phyloP scores from a whole-genome alignment of 2,888 invertebrate species.

The Eupelmus urozonus region DNA sequence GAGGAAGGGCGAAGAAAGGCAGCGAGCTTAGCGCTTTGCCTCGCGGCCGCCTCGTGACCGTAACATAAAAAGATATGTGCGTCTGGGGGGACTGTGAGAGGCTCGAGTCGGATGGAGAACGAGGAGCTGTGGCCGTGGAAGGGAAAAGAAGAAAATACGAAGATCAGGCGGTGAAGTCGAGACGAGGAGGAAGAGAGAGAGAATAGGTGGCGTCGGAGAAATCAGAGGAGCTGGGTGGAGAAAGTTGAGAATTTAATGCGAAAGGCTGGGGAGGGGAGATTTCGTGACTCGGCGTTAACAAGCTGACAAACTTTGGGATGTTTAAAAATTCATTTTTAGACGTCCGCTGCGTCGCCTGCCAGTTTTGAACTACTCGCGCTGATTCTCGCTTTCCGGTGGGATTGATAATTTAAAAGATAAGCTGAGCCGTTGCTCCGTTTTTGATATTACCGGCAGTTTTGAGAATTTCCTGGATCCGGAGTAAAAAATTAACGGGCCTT shows the following conservation, averaged over 20 bases:
- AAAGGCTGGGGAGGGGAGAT: background rate
- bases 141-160: background rate
- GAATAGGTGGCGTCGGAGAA: background rate
- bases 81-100: conserved; percentile 48
- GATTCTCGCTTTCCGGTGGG: too few species aligned
- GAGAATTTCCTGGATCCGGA: too few species aligned
- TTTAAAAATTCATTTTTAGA: background rate
- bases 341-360: too few species aligned
- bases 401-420: too few species aligned
- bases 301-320: too few species aligned
- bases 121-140: background rate
- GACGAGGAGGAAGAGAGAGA: conserved; percentile 1
- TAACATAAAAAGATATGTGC: conserved; percentile 61
- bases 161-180: background rate
- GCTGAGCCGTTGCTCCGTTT: too few species aligned
- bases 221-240: background rate
- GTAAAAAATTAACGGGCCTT: too few species aligned
- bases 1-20: background rate
- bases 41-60: background rate
- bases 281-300: background rate
- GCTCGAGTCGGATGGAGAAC: conserved; percentile 3
- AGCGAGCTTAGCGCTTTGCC: conserved; percentile 7
- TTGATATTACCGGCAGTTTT: too few species aligned
- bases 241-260: background rate
- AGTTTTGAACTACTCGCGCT: too few species aligned